phyloP scores from a whole-genome alignment of 2,888 invertebrate genomes.

The Malacosoma neustria region DNA sequence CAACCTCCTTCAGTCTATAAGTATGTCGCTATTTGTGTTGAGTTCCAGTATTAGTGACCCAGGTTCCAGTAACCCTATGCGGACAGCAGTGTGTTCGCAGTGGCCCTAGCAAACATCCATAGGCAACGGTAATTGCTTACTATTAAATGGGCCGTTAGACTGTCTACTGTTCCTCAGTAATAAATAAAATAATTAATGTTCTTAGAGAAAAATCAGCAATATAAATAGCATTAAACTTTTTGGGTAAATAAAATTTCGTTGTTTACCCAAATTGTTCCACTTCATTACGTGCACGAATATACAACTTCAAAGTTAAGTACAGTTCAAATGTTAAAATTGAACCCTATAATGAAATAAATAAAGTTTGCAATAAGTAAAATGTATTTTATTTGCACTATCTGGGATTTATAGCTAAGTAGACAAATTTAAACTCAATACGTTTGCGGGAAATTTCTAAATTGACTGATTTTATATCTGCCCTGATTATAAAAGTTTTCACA shows the following conservation, averaged over 20 bases:
- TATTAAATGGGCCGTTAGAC: too few relatives aligned
- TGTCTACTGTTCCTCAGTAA: too few relatives aligned
- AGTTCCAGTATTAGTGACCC: too few relatives aligned
- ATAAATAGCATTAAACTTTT: slow-evolving; percentile 24
- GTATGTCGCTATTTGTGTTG: too few relatives aligned
- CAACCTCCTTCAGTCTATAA: too few relatives aligned
- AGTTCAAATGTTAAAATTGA: slow-evolving; percentile 9
- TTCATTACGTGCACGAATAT: slow-evolving; percentile 62
- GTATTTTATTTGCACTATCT: slow-evolving; percentile 13
- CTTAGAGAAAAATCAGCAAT: slow-evolving; percentile 12
- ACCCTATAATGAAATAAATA: slow-evolving; percentile 13
- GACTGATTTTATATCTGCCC: slow-evolving; percentile 38
- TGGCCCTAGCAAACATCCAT: too few relatives aligned
- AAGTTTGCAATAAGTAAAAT: slow-evolving; percentile 13
- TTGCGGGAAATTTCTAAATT: slow-evolving; percentile 51
- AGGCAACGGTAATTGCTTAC: too few relatives aligned
- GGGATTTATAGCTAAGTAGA: slow-evolving; percentile 34
- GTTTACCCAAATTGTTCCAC: slow-evolving; percentile 46
- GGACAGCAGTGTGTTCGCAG: too few relatives aligned
- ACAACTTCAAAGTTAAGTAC: slow-evolving; percentile 20
- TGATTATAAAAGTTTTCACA: slow-evolving; percentile 22
- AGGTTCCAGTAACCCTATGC: too few relatives aligned
- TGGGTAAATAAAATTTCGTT: slow-evolving; percentile 3
- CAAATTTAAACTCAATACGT: slow-evolving; percentile 58
- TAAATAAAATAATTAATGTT: too few relatives aligned